Evolutionary conservation across 2,888 invertebrate genomes (phyloP), one percentile per base, ranked within the genome.

Genomic region (Callyntrura guangdongensis): DNA sequence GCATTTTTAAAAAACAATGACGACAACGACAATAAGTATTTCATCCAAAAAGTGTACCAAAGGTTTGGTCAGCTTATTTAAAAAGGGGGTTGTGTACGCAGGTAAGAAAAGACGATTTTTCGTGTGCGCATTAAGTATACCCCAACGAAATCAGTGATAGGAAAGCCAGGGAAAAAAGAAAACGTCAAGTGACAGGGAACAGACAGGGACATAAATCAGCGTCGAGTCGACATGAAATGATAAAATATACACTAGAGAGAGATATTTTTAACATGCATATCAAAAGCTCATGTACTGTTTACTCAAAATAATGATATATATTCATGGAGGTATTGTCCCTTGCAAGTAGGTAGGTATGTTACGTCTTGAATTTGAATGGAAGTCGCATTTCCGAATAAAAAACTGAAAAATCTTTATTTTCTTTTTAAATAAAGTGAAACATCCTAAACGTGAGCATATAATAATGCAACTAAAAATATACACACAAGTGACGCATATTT

Each of bases 161-260:
- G n/a, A 45, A 56, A 12, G 59, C 11, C n/a, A 56, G 59, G 59
- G 59, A 56, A 17, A 56, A 79, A 20, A n/a, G 59, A 85, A 89
- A 89, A 85, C 67, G 79, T 72, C 79, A 85, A 79, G 85, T 77
- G 79, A 84, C 89, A 85, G 72, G 85, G 67, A 67, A 77, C 49
- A 84, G 89, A 89, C 89, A 89, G 85, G 89, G 53, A 89, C 89
- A 89, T 89, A 89, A 89, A 89, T 89, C 89, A 89, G 89, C 85
- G 89, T 89, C 85, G 64, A 89, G 59, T 83, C 27, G 84, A 89
- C 89, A 84, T 84, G 53, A 89, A 79, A 79, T 83, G 84, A 84
- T 84, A 89, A 89, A 85, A 85, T 85, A 59, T 53, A 69, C 85
- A 85, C 84, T 12, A 77, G 17, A 45, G 86, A 85, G 85, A 79